A percentile compares a stretch with the other conserved stretches of the same genome.
Evolutionary conservation across 2,797 vertebrate genomes (phyloP).

Genomic region (Sardinella longiceps): DNA sequence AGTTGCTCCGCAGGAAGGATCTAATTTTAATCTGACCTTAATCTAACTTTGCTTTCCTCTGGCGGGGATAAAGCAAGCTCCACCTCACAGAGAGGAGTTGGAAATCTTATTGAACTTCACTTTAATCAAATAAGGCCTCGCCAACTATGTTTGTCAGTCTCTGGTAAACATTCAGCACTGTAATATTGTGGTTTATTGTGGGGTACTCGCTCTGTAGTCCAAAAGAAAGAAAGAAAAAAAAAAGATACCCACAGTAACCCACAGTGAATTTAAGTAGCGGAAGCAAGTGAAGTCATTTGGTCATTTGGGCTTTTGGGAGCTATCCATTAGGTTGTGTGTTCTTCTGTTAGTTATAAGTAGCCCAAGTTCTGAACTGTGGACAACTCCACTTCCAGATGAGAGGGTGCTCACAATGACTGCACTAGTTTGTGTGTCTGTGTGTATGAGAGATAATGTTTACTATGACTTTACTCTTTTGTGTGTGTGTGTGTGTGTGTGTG

Average conservation of each 20-base stretch:
- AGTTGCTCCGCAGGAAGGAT: not conserved
- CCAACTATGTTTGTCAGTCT: slow-evolving; percentile 3
- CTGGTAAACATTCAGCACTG: not conserved
- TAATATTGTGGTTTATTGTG: not conserved
- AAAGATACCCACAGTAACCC: too few species aligned
- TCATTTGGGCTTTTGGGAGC: not conserved
- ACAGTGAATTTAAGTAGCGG: not conserved
- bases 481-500: not conserved
- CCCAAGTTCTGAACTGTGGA: not conserved
- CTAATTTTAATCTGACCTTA: not conserved
- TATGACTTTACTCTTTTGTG: slow-evolving; percentile 51
- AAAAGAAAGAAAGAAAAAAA: too few species aligned
- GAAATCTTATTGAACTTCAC: not conserved
- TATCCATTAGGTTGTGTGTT: not conserved
- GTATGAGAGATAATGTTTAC: not conserved
- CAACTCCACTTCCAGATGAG: not conserved
- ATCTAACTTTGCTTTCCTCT: not conserved
- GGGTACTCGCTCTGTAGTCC: not conserved
- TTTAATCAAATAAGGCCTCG: not conserved
- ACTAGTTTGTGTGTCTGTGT: slow-evolving; percentile 37
- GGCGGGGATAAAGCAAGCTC: slow-evolving; percentile 7
- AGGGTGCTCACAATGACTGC: not conserved
- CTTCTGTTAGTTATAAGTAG: not conserved
- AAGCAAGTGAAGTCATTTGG: not conserved
- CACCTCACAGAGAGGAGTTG: not conserved